Conservation (phyloP, 2,888 invertebrate species). For the Ctena decussata region DNA sequence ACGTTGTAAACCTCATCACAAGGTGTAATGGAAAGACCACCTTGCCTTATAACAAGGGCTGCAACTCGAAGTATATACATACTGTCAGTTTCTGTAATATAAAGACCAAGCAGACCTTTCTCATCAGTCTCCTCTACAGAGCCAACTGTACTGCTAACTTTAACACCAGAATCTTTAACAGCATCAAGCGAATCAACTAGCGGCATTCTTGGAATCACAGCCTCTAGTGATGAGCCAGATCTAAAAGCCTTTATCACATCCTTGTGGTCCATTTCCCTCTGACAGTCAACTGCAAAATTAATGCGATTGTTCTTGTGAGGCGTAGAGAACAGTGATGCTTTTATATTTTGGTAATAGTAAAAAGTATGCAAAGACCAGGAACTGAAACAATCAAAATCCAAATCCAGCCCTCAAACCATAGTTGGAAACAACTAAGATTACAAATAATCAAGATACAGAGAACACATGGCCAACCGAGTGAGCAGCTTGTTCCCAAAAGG, state of each 20-base stretch:
- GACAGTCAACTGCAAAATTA: constrained; percentile 52
- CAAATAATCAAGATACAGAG: too few relatives aligned
- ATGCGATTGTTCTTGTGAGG: constrained; percentile 33
- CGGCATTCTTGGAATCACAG: constrained; percentile 47
- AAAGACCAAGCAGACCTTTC: not conserved
- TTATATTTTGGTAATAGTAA: constrained; percentile 47
- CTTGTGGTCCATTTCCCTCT: constrained; percentile 55
- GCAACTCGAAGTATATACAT: not conserved
- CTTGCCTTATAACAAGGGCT: constrained; percentile 5
- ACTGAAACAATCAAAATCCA: too few relatives aligned
- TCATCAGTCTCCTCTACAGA: not conserved
- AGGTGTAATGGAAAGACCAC: not conserved
- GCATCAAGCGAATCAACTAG: constrained; percentile 20
- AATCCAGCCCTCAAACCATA: too few relatives aligned
- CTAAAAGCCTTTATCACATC: constrained; percentile 53
- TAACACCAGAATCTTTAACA: not conserved
- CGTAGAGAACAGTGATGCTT: constrained; percentile 39
- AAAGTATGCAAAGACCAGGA: too few relatives aligned
- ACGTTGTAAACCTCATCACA: too few relatives aligned
- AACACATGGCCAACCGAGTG: too few relatives aligned
- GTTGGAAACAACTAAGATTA: too few relatives aligned
- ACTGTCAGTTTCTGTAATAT: not conserved
- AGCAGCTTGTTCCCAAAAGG: too few relatives aligned
- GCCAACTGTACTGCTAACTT: not conserved
- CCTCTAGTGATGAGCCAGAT: constrained; percentile 32